Evolutionary conservation across 2,113 vertebrate species (phyloP), one percentile per base, ranked within the genome.

Genomic region (Hemicordylus capensis): DNA sequence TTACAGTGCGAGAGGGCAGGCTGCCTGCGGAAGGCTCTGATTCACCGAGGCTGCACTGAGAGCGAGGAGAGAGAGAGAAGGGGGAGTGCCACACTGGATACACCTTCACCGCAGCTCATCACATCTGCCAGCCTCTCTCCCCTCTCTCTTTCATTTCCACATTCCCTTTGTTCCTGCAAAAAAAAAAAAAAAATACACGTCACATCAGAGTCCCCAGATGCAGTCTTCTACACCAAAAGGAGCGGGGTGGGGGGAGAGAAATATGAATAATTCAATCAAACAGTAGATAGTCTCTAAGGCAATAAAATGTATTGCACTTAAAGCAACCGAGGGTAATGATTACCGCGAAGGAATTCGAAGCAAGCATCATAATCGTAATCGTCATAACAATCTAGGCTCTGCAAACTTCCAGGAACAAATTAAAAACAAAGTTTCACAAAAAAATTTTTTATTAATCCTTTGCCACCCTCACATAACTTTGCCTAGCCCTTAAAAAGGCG

Each of bases 1-100:
- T 99, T 98, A 99, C 98, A 98, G 97, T 96, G 97, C 96, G 95
- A 97, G 96, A 96, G 96, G 97, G 96, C 97, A 96, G 96, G 97
- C 98, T 98, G 96, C 97, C 96, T 97, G 96, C 97, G 95, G 94
- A 96, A 95, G 97, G 97, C 96, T 97, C 96, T 96, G 97, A 98
- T 97, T 97, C 97, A 98, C 96, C 98, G 96, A 95, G 97, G 97
- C 97, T 98, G 96, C 96, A 97, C 96, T 96, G 97, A 98, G 96
- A 93, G 93, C 94, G 88, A 92, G 91, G 22, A 26, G 97, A 96
- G 95, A 95, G 97, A 96, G 94, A 95, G 94, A 95, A 95, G 96
- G 95, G 96, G 96, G 96, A 96, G 96, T 96, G 96, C 96, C 96
- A 96, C 95, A 94, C 96, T 97, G 97, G 96, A 96, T 95, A 97